Conservation (phyloP, 1,140 invertebrate genomes). For the Potamilus streckersoni region DNA sequence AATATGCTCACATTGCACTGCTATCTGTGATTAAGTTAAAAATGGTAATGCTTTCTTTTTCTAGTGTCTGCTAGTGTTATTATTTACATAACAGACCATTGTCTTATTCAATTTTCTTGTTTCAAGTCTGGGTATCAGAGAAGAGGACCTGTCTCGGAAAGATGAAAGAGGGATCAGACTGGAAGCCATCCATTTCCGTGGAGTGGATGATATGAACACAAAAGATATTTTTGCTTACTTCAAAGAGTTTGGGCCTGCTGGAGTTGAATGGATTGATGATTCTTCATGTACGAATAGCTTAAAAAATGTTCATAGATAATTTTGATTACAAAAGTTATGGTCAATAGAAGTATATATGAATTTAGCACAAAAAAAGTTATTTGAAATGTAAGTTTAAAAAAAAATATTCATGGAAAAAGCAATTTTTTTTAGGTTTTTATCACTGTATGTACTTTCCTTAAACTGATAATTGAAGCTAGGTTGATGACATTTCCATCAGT, state of each 20-base stretch:
- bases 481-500: too few relatives aligned
- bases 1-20: too few relatives aligned
- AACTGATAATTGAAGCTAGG: too few relatives aligned
- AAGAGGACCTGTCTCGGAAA: slow-evolving; percentile 66
- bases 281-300: slow-evolving; percentile 74
- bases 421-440: too few relatives aligned
- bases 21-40: neutral
- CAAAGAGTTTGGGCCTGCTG: slow-evolving; percentile 77
- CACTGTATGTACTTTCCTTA: too few relatives aligned
- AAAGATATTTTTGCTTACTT: slow-evolving; percentile 83
- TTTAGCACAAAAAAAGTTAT: too few relatives aligned
- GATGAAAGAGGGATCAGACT: slow-evolving; percentile 75
- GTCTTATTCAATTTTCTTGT: slow-evolving; percentile 18
- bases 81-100: neutral
- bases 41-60: neutral
- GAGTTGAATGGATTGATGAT: slow-evolving; percentile 86
- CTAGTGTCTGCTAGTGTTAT: neutral
- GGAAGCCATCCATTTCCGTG: slow-evolving; percentile 81
- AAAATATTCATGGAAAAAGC: too few relatives aligned
- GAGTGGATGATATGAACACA: slow-evolving; percentile 81
- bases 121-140: slow-evolving; percentile 72
- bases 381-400: too few relatives aligned
- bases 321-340: too few relatives aligned
- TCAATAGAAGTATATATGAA: too few relatives aligned
- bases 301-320: too few relatives aligned